Evolutionary conservation across 2,797 vertebrate species (phyloP), one percentile per base, ranked within the genome.

Genomic region (Acanthiza pusilla): DNA sequence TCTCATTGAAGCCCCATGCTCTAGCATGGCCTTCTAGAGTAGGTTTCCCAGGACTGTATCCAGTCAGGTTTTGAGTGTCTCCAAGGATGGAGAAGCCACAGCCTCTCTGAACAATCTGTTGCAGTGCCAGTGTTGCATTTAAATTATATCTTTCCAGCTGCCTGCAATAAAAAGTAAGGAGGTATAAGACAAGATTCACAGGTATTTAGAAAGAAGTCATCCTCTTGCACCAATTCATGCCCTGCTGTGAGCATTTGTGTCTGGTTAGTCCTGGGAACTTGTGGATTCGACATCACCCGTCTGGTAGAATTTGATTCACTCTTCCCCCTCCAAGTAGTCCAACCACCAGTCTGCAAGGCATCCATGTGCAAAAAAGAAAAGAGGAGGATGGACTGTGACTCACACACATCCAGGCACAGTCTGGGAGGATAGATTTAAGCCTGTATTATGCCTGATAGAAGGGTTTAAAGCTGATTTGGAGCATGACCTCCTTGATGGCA

Each of bases 221-320:
- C n/a, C 40, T 79, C 23, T 27, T 92, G 53, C 25, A 73, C 29
- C 6, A 3, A 55, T 53, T 85, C 63, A 63, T 36, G 29, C 10
- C 21, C 32, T 63, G 27, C 30, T 76, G 43, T 1, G 5, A 73
- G 18, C 0, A 3, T 53, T 60, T 1, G 0, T 4, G 4, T 51
- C 55, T 87, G 38, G 23, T 38, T 74, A 80, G 67, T 62, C 38
- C 32, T 13, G 1, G 61, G 53, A 92, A 7, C 25, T 61, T 88
- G 78, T 80, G 21, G 23, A 61, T 60, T 63, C 83, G 29, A 32
- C 11, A 51, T 57, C 48, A 82, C 26, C 5, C 45, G 43, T 34
- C 23, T 74, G 42, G 38, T 61, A 4, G 20, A 61, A 63, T 88
- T n/a, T 72, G 65, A 89, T 83, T 62, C 42, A 58, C 16, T 88